Percentiles rank a stretch among this genome's conserved stretches.
phyloP scores from a whole-genome alignment of 2,797 vertebrate genomes.

The Anguilla marmorata region DNA sequence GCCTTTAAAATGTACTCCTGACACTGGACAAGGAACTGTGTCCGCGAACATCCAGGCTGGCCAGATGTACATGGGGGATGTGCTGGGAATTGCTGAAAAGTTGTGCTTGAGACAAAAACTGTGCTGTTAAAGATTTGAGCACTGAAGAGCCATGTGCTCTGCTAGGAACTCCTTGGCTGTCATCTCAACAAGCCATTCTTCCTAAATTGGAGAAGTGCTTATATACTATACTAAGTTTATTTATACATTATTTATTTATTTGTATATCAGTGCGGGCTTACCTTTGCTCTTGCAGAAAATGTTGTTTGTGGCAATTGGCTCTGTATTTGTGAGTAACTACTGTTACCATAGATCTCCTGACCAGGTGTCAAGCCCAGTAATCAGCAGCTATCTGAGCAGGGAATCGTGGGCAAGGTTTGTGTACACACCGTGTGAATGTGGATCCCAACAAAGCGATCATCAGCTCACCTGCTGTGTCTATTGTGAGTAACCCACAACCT shows the following conservation, averaged over 20 bases:
- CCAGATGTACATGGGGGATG: background rate
- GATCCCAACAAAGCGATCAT: background rate
- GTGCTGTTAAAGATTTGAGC: conserved; percentile 10
- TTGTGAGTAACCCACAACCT: background rate
- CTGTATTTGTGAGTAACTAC: background rate
- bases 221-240: background rate
- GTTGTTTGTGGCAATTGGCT: background rate
- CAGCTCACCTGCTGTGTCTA: background rate
- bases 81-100: background rate
- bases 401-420: background rate
- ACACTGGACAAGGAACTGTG: background rate
- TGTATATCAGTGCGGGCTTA: background rate
- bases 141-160: background rate
- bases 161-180: background rate
- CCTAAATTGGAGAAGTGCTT: background rate
- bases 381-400: background rate
- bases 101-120: background rate
- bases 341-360: background rate
- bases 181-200: conserved; percentile 10
- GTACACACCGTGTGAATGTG: background rate
- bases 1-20: background rate
- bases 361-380: background rate
- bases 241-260: too few species aligned
- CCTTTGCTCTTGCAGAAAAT: background rate
- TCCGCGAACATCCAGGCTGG: background rate